Base-by-base conservation (phyloP, 2,888 invertebrate species). In the Zelleria hepariella region DNA sequence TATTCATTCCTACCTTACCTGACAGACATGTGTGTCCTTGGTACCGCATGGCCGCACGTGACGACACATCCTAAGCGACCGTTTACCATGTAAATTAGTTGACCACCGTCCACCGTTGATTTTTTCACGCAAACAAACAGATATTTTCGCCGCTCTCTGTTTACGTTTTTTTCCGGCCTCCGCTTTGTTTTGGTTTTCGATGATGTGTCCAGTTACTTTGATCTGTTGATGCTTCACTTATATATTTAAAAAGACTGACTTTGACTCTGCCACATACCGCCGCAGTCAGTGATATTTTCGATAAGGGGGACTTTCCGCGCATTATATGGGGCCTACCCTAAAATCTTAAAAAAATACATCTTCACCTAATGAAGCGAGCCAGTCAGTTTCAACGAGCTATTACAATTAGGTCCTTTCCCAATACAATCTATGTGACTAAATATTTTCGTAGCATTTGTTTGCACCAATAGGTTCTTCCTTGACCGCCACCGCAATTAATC, bases 21-120 rank as follows among this genome's bases (percentile, higher is more conserved):
- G n/a, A n/a, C n/a, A n/a, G n/a, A n/a, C n/a, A n/a, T n/a, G 32
- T 5, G 18, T 61, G 67, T 69, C 67, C 71, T 73, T 69, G 68
- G 71, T 72, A 69, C 66, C 66, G 61, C 62, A 72, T 72, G 73
- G 71, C 71, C 80, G 87, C 77, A 75, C 89, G 89, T 89, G 89
- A 76, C 86, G 75, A 68, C 73, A 78, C 89, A 89, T 89, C 81
- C 86, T 86, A 88, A 89, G 78, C 82, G 80, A 74, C 71, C 79
- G 80, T 84, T 89, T 88, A 83, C 79, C 71, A 89, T 89, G 82
- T 80, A 86, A 89, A 89, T 88, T 75, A 82, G 81, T 79, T 78
- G 81, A 78, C 72, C 70, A 66, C 75, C 77, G 73, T n/a, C n/a
- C n/a, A n/a, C 74, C 67, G 67, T 67, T 71, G 72, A 77, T 78